Base-by-base conservation (phyloP, 1,140 invertebrate genomes). In the Psilanteris sp. region DNA sequence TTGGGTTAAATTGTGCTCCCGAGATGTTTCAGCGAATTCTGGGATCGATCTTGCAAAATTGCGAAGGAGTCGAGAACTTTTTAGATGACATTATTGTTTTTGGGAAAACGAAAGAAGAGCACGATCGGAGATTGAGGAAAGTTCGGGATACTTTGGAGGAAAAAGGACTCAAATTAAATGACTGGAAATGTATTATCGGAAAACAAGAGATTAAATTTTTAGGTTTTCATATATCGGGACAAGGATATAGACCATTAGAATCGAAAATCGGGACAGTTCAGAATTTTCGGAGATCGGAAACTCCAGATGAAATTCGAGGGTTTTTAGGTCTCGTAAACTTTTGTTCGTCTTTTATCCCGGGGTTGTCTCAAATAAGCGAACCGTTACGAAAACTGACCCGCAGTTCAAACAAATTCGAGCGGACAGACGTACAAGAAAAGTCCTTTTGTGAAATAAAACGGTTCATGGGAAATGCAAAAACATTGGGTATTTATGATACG, bases 11-110 rank as follows among this genome's bases (percentile, higher is more conserved):
- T 81, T 13, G 14, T 83, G 29, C 79, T 5, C 55, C 67, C 1
- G 66, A 70, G 18, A 41, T 59, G 16, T 78, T 52, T 29, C 64
- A 70, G 9, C 31, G 66, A 13, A 54, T 70, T 11, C 22, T 61
- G 16, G 34, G 32, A 10, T 29, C 37, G 2, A 11, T 84, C 10
- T 52, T 85, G 22, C 24, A 57, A 2, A 52, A 14, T 50, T 79
- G 27, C 44, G 67, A 39, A 27, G 80, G 54, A 62, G 79, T 16
- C 0, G 31, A 36, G 1, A 37, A 71, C 46, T 79, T 67, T 32
- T 55, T 84, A 14, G 83, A 88, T 57, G 87, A 87, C 39, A 75
- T 88, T 29, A 52, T 88, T 4, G 46, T 81, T 8, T 81, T 71
- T 70, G 85, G 78, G 6, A 62, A 18, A 57, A 79, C 50, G 13